A percentile compares a stretch with the other conserved stretches of the same genome.
Evolutionary conservation across 2,113 vertebrate genomes (phyloP).

Genomic region (Cairina moschata): DNA sequence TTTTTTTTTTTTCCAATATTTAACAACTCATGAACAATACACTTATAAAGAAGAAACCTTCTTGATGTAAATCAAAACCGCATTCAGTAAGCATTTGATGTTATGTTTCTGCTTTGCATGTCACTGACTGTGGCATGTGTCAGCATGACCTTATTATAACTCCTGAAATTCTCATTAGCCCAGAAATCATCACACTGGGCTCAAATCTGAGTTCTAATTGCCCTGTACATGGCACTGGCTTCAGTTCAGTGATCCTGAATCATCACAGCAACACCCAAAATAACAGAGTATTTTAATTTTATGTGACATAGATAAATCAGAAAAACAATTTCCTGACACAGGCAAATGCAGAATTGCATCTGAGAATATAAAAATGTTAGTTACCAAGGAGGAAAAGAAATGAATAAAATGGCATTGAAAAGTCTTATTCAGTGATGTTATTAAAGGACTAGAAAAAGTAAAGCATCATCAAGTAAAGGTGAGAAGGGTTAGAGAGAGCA

Average conservation of each 20-base stretch:
- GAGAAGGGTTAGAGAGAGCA: background rate
- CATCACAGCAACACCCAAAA: background rate
- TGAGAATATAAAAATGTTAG: background rate
- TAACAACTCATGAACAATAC: background rate
- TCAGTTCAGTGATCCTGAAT: background rate
- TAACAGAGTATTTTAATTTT: constrained; percentile 12
- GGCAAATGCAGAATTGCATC: background rate
- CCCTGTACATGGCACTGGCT: background rate
- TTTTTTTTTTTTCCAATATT: background rate
- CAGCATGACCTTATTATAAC: background rate
- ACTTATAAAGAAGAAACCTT: background rate
- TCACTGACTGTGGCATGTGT: background rate
- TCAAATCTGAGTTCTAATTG: constrained; percentile 4
- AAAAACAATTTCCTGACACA: background rate
- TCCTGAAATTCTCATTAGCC: constrained; percentile 12
- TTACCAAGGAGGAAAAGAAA: background rate
- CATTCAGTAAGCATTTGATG: background rate
- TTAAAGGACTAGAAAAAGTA: background rate
- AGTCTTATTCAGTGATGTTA: background rate
- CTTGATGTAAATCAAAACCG: background rate
- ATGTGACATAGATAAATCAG: background rate
- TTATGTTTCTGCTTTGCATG: background rate
- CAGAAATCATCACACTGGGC: background rate
- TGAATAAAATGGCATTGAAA: background rate
- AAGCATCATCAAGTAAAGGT: background rate